Percentiles rank a stretch among this genome's conserved stretches.
phyloP scores from a whole-genome alignment of 2,113 vertebrate genomes.

The Dolichotis patagonum region DNA sequence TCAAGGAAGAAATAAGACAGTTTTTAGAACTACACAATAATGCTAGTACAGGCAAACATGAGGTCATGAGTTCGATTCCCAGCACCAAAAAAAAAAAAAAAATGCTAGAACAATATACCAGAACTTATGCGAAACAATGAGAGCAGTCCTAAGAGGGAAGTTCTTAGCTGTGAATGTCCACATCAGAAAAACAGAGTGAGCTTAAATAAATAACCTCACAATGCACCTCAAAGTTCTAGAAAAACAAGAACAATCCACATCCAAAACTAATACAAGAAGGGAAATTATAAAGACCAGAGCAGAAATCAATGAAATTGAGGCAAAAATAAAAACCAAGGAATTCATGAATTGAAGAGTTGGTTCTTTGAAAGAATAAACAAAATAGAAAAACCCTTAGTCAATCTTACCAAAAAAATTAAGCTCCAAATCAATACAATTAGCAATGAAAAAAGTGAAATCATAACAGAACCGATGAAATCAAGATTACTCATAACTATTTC shows the following conservation, averaged over 20 bases:
- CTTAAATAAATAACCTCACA: not conserved
- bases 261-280: not conserved
- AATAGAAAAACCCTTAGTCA: not conserved
- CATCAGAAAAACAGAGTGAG: not conserved
- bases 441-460: not conserved
- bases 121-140: not conserved
- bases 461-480: not conserved
- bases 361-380: not conserved
- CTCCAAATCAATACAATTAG: not conserved
- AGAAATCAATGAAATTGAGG: not conserved
- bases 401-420: not conserved
- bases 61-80: no score
- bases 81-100: no score
- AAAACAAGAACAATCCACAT: not conserved
- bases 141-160: not conserved
- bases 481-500: not conserved
- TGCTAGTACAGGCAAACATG: no score
- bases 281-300: not conserved
- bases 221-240: not conserved
- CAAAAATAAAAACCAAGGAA: not conserved
- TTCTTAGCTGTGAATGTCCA: not conserved
- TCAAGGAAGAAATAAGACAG: not conserved
- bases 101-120: not conserved
- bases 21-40: not conserved
- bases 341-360: not conserved